Evolutionary conservation across 2,113 vertebrate genomes (phyloP).

Genomic region (Turnix velox): DNA sequence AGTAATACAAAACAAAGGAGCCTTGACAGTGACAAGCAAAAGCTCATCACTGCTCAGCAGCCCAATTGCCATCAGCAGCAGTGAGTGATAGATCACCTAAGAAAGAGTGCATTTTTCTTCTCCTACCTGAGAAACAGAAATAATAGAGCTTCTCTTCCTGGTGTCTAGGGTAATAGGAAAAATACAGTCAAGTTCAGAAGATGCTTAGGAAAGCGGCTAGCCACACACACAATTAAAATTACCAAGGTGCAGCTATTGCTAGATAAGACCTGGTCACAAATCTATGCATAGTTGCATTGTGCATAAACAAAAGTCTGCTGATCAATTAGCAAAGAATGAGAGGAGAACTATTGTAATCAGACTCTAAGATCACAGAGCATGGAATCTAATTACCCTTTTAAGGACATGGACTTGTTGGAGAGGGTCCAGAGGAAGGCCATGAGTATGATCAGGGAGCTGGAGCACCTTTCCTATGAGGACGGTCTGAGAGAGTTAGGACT

Average conservation of each 20-base stretch:
- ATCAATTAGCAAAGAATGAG: not conserved
- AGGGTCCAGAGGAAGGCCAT: too few relatives aligned
- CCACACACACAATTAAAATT: not conserved
- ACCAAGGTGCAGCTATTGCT: not conserved
- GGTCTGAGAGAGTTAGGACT: too few relatives aligned
- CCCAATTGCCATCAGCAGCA: not conserved
- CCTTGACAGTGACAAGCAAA: not conserved
- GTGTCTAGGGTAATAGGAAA: not conserved
- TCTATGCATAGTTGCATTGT: not conserved
- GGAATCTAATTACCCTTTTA: not conserved
- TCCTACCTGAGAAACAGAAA: not conserved
- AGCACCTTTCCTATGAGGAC: too few relatives aligned
- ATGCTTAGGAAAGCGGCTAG: not conserved
- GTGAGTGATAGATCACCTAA: not conserved
- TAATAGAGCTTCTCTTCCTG: not conserved
- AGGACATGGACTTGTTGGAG: too few relatives aligned
- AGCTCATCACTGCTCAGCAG: not conserved
- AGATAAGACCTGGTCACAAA: not conserved
- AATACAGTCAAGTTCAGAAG: not conserved
- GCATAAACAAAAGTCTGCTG: not conserved
- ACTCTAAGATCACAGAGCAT: not conserved
- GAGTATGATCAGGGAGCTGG: too few relatives aligned
- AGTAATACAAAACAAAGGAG: not conserved
- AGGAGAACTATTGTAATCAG: not conserved
- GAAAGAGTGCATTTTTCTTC: not conserved